Conservation (phyloP, 2,797 vertebrate species). For the Vultur gryphus region DNA sequence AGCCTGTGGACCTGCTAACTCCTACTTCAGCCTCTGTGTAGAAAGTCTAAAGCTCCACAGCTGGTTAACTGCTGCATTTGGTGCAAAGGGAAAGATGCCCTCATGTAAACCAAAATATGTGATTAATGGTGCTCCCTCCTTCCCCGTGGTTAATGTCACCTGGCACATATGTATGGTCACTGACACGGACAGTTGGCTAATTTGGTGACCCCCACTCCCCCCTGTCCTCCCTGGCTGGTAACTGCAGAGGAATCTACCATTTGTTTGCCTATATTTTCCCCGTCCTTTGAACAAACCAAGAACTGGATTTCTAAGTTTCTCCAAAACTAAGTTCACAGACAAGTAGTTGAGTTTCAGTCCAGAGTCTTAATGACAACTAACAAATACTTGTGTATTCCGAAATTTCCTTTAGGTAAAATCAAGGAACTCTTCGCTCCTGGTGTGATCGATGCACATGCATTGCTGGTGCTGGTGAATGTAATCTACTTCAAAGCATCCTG, state of each 20-base stretch:
- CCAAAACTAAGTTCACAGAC: neutral
- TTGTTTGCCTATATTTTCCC: neutral
- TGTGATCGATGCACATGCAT: slow-evolving; percentile 62
- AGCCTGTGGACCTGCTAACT: neutral
- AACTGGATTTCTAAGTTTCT: neutral
- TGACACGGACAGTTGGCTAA: neutral
- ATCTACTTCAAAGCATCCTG: slow-evolving; percentile 94
- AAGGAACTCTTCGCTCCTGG: slow-evolving; percentile 81
- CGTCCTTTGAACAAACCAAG: neutral
- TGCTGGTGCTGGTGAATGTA: slow-evolving; percentile 87
- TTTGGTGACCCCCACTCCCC: neutral
- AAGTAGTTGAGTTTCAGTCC: neutral
- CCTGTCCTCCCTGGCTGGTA: neutral
- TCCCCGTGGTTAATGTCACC: neutral
- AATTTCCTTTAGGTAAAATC: slow-evolving; percentile 83
- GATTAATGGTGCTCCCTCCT: neutral
- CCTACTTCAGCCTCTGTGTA: neutral
- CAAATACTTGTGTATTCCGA: neutral
- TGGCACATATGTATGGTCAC: neutral
- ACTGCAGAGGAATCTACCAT: neutral
- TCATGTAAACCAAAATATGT: neutral
- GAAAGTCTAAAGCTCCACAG: neutral
- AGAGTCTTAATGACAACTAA: neutral
- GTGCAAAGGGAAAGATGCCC: neutral
- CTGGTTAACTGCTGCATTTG: neutral